Evolutionary conservation across 1,140 invertebrate species (phyloP).

Genomic region (Ceratina japonica): DNA sequence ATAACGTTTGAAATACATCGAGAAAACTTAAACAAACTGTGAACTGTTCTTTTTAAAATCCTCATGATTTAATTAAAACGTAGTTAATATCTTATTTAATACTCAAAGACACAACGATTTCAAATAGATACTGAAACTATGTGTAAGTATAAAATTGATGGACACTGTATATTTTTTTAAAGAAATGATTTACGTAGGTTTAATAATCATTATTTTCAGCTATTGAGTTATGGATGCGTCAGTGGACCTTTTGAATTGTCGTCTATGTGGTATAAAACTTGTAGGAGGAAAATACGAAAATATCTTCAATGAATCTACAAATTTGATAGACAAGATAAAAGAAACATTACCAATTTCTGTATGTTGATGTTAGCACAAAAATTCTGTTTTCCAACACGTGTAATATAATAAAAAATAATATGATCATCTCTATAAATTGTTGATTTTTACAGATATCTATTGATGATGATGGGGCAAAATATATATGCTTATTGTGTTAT

Average conservation of each 20-base stretch:
- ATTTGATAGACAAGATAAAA: slow-evolving; percentile 57
- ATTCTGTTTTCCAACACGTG: not conserved
- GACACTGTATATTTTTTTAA: not conserved
- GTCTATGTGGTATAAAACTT: slow-evolving; percentile 46
- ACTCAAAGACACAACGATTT: not conserved
- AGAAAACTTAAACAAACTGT: not conserved
- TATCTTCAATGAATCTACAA: slow-evolving; percentile 47
- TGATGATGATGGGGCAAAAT: slow-evolving; percentile 52
- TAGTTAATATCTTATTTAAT: not conserved
- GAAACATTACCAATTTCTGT: slow-evolving; percentile 55
- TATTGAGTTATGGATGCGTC: slow-evolving; percentile 38
- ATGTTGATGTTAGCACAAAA: slow-evolving; percentile 25
- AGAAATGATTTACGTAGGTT: slow-evolving; percentile 1
- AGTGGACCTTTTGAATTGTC: slow-evolving; percentile 37
- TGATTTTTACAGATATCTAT: slow-evolving; percentile 54
- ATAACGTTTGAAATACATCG: not conserved
- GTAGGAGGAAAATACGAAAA: slow-evolving; percentile 16
- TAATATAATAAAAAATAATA: not conserved
- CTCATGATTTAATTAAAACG: not conserved
- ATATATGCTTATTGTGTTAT: slow-evolving; percentile 55
- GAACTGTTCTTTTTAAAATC: not conserved
- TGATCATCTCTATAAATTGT: not conserved
- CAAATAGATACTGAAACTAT: slow-evolving; percentile 28
- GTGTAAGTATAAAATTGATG: slow-evolving; percentile 26
- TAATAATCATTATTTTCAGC: slow-evolving; percentile 29